Percentiles rank a stretch among this genome's conserved stretches.
Conservation (phyloP, 2,888 invertebrate genomes). For the Drosophila merina region DNA sequence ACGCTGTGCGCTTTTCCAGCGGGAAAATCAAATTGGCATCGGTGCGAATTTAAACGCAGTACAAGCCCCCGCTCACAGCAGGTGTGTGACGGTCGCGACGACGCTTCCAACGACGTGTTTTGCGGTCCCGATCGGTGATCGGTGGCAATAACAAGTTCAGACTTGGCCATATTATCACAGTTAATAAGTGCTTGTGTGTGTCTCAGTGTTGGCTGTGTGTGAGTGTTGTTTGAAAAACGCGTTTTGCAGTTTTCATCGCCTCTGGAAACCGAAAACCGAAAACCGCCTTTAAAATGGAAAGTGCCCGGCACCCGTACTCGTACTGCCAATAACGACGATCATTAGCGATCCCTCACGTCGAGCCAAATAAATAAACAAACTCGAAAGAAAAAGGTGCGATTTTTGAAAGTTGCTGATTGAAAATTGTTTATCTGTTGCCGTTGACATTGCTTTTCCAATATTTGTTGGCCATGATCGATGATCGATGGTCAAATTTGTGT, state of each 20-base stretch:
- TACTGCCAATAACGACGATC: conserved; percentile 30
- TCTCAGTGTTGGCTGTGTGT: not conserved
- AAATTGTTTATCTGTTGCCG: conserved; percentile 20
- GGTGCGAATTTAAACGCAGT: conserved; percentile 10
- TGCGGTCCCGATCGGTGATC: not conserved
- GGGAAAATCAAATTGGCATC: conserved; percentile 54
- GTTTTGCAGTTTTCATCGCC: conserved; percentile 60
- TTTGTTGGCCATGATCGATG: conserved; percentile 40
- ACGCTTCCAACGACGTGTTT: conserved; percentile 23
- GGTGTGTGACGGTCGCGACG: conserved; percentile 16
- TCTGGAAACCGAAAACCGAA: conserved; percentile 21
- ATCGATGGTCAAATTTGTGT: conserved; percentile 16
- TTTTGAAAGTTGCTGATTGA: conserved; percentile 64
- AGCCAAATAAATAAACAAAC: conserved; percentile 21
- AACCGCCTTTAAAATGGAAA: conserved; percentile 66
- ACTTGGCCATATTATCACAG: conserved; percentile 54
- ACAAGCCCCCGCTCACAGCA: conserved; percentile 14
- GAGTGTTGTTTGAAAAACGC: conserved; percentile 61
- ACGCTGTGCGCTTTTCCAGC: conserved; percentile 46
- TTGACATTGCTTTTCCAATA: conserved; percentile 39
- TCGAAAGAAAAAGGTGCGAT: conserved; percentile 64
- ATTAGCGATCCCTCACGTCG: conserved; percentile 41
- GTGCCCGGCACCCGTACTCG: conserved; percentile 51
- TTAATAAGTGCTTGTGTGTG: conserved; percentile 34
- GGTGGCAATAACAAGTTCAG: conserved; percentile 64